Percentiles rank a stretch among this genome's conserved stretches.
These are phyloP conservation scores for Chromoteleia sp. DNA, from an alignment of 2,888 invertebrate genomes.

Conservation along the genomic window DNA sequence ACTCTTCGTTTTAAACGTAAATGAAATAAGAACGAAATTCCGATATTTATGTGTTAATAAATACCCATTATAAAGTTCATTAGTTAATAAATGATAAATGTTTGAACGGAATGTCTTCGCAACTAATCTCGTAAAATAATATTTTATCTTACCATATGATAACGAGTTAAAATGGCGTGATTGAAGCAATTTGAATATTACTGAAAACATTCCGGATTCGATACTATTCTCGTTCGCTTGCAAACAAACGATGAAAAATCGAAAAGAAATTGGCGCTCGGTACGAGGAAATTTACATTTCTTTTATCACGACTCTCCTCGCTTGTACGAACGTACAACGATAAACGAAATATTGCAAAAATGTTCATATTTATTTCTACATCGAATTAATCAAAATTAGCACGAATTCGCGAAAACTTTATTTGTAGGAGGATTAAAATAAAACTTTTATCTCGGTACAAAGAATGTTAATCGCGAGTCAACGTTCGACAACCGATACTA, in stretches of 20 bases:
- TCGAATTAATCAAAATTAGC: not conserved
- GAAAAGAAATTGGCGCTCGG: not conserved
- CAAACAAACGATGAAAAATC: not conserved
- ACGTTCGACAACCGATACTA: conserved; percentile 11
- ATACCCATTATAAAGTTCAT: conserved; percentile 10
- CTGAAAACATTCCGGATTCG: too few species aligned
- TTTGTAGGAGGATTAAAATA: conserved; percentile 2
- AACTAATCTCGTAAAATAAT: conserved; percentile 4
- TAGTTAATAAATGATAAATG: conserved; percentile 1
- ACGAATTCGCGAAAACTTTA: not conserved
- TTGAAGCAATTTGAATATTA: not conserved
- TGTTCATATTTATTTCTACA: too few species aligned
- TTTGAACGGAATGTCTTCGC: not conserved
- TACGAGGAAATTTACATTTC: too few species aligned
- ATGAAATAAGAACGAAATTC: conserved; percentile 3
- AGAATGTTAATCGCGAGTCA: conserved; percentile 14
- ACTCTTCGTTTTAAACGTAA: not conserved
- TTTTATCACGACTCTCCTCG: too few species aligned
- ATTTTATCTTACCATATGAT: conserved; percentile 12
- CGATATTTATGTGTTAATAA: conserved; percentile 12
- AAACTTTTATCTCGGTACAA: conserved; percentile 7
- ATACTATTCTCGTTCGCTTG: too few species aligned
- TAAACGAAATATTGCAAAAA: too few species aligned
- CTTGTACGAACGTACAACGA: too few species aligned
- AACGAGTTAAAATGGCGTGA: not conserved